Conservation (phyloP, 2,797 vertebrate species). For the Gymnoscopelus braueri region DNA sequence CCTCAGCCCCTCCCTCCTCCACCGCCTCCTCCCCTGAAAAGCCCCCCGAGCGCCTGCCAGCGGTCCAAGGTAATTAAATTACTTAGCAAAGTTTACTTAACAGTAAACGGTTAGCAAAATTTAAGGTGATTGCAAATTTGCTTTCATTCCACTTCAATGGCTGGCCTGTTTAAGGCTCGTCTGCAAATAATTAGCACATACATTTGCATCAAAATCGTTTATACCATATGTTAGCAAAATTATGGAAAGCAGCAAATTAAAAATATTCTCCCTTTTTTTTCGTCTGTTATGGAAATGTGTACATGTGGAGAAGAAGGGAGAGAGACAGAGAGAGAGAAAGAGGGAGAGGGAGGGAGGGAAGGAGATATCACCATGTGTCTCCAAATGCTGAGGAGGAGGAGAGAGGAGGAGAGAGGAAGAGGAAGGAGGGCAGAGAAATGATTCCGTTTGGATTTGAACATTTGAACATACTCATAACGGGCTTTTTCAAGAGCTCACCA, state of each 20-base stretch:
- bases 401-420: constrained; percentile 48
- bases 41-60: constrained; percentile 65
- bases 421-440: constrained; percentile 62
- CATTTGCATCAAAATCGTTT: constrained; percentile 94
- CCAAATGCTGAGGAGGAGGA: constrained; percentile 70
- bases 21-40: constrained; percentile 41
- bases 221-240: constrained; percentile 90
- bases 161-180: constrained; percentile 85
- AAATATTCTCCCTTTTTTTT: constrained; percentile 72
- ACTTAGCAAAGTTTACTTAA: constrained; percentile 90
- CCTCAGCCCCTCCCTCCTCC: constrained; percentile 40
- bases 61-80: constrained; percentile 87
- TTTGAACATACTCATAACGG: constrained; percentile 71
- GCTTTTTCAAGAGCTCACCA: constrained; percentile 80
- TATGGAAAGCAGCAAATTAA: constrained; percentile 85
- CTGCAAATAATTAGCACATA: constrained; percentile 91
- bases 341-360: constrained; percentile 44
- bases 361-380: constrained; percentile 74
- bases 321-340: constrained; percentile 27
- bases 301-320: constrained; percentile 66
- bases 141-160: constrained; percentile 92
- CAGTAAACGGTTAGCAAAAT: constrained; percentile 87
- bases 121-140: constrained; percentile 91
- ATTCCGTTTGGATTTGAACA: constrained; percentile 79
- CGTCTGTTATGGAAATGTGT: constrained; percentile 83